Percentiles rank a stretch among this genome's conserved stretches.
Evolutionary conservation across 2,797 vertebrate genomes (phyloP).

Genomic region (Scarus forsteni): DNA sequence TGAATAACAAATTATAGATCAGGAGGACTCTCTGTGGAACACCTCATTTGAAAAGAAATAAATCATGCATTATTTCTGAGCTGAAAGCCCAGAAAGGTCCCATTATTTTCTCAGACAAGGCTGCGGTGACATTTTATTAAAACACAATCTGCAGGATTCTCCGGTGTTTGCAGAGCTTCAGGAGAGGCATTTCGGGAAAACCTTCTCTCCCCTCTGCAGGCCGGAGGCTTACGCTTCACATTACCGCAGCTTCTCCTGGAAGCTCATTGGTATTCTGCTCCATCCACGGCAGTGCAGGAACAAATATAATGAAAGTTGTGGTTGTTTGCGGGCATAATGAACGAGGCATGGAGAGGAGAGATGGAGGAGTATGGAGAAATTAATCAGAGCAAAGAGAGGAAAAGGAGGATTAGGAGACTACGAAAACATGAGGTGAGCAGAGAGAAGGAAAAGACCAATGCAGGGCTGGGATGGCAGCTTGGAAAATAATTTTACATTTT

Average conservation of each 20-base stretch:
- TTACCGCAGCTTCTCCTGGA: conserved; percentile 34
- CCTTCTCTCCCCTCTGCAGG: conserved; percentile 24
- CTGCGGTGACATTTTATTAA: conserved; percentile 40
- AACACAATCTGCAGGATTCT: conserved; percentile 36
- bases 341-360: conserved; percentile 14
- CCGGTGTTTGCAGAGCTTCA: conserved; percentile 16
- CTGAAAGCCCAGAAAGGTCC: conserved; percentile 7
- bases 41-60: neutral
- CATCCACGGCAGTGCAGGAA: conserved; percentile 13
- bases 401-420: too few relatives aligned
- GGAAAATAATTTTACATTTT: too few relatives aligned
- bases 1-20: neutral
- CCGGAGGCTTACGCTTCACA: conserved; percentile 19
- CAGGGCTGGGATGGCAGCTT: too few relatives aligned
- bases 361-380: neutral
- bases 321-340: conserved; percentile 45
- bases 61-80: neutral
- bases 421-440: too few relatives aligned
- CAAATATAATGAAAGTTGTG: conserved; percentile 49
- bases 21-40: neutral
- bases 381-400: too few relatives aligned
- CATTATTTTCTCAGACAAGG: conserved; percentile 32
- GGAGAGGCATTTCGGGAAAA: conserved; percentile 32
- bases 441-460: too few relatives aligned
- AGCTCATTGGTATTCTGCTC: conserved; percentile 57